Base-by-base conservation (phyloP, 2,113 vertebrate species). In the Opisthocomus hoazin region DNA sequence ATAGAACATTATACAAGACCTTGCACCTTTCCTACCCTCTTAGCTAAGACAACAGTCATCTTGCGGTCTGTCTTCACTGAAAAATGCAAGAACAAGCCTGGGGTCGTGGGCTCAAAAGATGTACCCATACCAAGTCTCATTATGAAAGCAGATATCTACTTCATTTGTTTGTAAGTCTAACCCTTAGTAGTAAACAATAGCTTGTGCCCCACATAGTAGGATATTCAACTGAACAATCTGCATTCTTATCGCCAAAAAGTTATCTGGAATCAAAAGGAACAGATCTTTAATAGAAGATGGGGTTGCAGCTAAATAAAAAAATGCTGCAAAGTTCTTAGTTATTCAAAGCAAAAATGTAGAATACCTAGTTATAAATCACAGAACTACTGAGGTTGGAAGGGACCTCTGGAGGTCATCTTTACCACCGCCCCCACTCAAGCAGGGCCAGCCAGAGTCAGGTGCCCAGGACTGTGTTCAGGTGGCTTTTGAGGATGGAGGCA, bases 61-160 rank as follows among this genome's bases (percentile, higher is more conserved):
- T 46, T 89, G 58, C 41, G 56, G 26, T 37, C 45, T 39, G 30
- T 61, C 45, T 84, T 91, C 73, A 63, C 50, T 30, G 10, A 76
- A 69, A 86, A 91, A 87, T 26, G 9, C 73, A 60, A 95, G 68
- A 84, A 73, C 17, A 56, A 84, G 20, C 26, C 39, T 56, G 12
- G 17, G 23, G 32, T 86, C 66, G 68, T 6, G 0, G 36, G 57
- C 43, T 87, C 63, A 86, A 95, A 91, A 32, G 29, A 83, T 10
- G 15, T 29, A 76, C 15, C 20, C 9, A 9, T 37, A 73, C 2
- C 0, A 0, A 73, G 34, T 17, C 37, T 76, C 66, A 27, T 75
- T 46, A 84, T 34, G 23, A 89, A 86, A 73, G 17, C 0, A 75
- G 70, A 58, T 50, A 41, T 19, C 37, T 61, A 46, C 32, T 53